phyloP scores from a whole-genome alignment of 1,140 invertebrate species.

The Calephelis virginiensis region DNA sequence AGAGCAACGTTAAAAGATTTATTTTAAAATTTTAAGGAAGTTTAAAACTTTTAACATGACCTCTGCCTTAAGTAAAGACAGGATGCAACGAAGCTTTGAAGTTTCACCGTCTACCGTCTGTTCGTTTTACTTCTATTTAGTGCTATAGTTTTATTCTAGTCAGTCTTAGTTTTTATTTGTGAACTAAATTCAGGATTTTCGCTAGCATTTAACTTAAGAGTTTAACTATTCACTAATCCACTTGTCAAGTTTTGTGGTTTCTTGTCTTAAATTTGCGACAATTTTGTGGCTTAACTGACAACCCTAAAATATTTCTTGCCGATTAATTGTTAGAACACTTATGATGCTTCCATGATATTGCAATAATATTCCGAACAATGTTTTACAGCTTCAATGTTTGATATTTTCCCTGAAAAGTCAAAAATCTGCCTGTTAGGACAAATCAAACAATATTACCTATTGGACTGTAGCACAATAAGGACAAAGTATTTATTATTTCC shows the following conservation, averaged over 20 bases:
- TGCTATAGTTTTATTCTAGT: conserved; percentile 34
- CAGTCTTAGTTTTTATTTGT: conserved; percentile 24
- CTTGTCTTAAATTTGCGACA: too few relatives aligned
- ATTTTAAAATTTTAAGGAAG: neutral
- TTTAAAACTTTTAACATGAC: neutral
- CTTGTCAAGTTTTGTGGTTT: neutral
- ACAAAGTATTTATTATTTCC: too few relatives aligned
- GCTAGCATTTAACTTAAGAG: neutral
- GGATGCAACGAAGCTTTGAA: conserved; percentile 38
- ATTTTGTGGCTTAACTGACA: too few relatives aligned
- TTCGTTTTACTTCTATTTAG: conserved; percentile 37
- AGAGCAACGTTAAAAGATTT: neutral
- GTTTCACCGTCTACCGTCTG: conserved; percentile 35
- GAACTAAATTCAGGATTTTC: conserved; percentile 12
- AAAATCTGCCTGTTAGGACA: too few relatives aligned
- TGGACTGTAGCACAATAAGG: too few relatives aligned
- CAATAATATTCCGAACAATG: too few relatives aligned
- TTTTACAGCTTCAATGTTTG: too few relatives aligned
- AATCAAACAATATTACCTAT: too few relatives aligned
- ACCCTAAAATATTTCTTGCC: too few relatives aligned
- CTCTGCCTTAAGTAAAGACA: conserved; percentile 23
- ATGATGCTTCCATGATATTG: too few relatives aligned
- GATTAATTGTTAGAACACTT: too few relatives aligned
- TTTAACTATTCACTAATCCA: neutral
- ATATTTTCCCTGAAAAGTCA: too few relatives aligned